Base-by-base conservation (phyloP, 2,113 vertebrate genomes). In the Eretmochelys imbricata region DNA sequence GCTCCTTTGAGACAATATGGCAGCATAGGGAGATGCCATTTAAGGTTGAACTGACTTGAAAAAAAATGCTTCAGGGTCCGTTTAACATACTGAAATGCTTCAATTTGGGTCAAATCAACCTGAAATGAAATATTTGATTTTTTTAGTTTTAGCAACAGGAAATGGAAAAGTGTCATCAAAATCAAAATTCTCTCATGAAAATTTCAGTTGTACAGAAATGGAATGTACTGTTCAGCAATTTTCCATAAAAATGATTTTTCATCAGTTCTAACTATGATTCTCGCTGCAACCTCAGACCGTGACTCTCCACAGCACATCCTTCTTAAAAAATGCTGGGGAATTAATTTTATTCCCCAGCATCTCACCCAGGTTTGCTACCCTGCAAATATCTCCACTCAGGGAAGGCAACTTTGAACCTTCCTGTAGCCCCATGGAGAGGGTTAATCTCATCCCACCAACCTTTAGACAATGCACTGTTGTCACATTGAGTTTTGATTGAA, bases 261-360 rank as follows among this genome's bases (percentile, higher is more conserved):
- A 49, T 16, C 24, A 0, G 0, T 57, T 48, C 62, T 49, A 0
- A 46, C 51, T 2, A 14, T 11, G 35, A 4, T 50, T 69, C 49
- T 49, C 27, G 9, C 84, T 46, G 59, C 25, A 65, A 65, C 4
- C 62, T 88, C 42, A 1, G 3, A 25, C 84, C 49, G 35, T 46
- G 1, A 5, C 50, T 59, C 85, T 20, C 46, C 16, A 46, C 51
- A 53, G 6, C 0, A 0, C 29, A 29, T 72, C 72, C 51, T 42
- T 80, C 82, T 13, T 46, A 38, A 16, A 31, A 72, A 72, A 38
- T 72, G 69, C 17, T 38, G n/a, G 5, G 69, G n/a, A 72, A 72
- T 72, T 72, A 72, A 72, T 72, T 22, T 38, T 38, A 72, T 29
- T 72, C 19, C 19, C 19, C 17, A 72, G n/a, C 27, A 62, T 62